A percentile compares a stretch with the other conserved stretches of the same genome.
Conservation (phyloP, 2,888 invertebrate genomes). For the Arrhopalites spinosus region DNA sequence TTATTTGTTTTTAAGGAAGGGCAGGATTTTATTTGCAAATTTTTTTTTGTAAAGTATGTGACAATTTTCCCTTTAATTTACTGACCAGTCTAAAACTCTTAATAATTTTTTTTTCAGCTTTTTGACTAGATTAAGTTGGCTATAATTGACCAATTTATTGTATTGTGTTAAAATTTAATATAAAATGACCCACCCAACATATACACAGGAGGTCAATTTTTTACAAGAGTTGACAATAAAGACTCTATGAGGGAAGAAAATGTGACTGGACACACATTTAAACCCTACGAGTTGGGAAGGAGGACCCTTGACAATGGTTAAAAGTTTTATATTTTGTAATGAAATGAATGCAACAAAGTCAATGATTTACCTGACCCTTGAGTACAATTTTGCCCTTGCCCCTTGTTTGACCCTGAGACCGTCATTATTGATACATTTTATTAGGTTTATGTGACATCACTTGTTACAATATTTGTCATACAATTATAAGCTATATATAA, state of each 20-base stretch:
- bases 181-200: too few relatives aligned
- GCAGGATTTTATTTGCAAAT: background rate
- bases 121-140: background rate
- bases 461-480: background rate
- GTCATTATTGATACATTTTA: slow-evolving; percentile 5
- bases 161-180: too few relatives aligned
- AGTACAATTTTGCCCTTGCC: slow-evolving; percentile 23
- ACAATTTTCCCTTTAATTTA: background rate
- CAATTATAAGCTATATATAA: too few relatives aligned
- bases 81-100: background rate
- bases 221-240: too few relatives aligned
- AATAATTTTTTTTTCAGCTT: background rate
- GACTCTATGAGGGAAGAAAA: too few relatives aligned
- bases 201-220: too few relatives aligned
- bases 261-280: background rate
- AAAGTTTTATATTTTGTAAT: too few relatives aligned
- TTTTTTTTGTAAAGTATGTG: background rate
- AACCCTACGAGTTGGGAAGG: too few relatives aligned
- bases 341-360: background rate
- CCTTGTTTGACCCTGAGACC: slow-evolving; percentile 31
- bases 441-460: slow-evolving; percentile 4
- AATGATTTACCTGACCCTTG: slow-evolving; percentile 20
- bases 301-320: too few relatives aligned
- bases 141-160: too few relatives aligned
- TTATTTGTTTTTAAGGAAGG: background rate